Base-by-base conservation (phyloP, 2,888 invertebrate species). In the Eumerus sabulonum region DNA sequence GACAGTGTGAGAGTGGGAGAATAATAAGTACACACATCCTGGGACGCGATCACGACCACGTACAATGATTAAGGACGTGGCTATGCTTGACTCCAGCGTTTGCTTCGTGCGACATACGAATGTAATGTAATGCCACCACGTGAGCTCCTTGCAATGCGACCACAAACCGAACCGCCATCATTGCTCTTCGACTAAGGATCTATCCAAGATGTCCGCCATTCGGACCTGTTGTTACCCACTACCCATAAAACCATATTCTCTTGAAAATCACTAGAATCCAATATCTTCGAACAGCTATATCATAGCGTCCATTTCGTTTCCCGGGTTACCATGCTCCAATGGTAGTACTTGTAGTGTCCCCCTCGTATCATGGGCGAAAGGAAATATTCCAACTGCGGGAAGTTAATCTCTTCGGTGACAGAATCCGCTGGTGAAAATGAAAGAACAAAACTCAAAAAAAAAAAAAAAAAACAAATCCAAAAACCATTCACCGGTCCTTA, bases 31-130 rank as follows among this genome's bases (percentile, higher is more conserved):
- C 79, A 79, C 79, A 79, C 79, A 68, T 74, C 73, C 48, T 42
- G 48, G 60, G 64, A n/a, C 64, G 59, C 59, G 71, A 74, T 73
- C 73, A 73, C 63, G 54, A 64, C 73, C 79, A 74, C 79, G 64
- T 79, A 64, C 64, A 59, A 70, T 79, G 79, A 79, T 79, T 73
- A 79, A 79, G 73, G 68, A 79, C 73, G 73, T 79, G 73, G 73
- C 59, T 77, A 67, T 73, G 73, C 67, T 73, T 59, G 63, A 59
- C 38, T 27, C 27, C 17, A 38, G 62, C 17, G 54, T n/a, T 12
- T 17, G 27, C 17, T 14, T 17, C 14, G 44, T n/a, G 7, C 27
- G 27, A 27, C 7, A 27, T 27, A 27, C 27, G 27, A 27, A 27
- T 27, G 27, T 27, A 27, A 27, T 27, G 27, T 27, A 27, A 27